Conservation (phyloP, 2,113 vertebrate genomes). For the Sminthopsis crassicaudata region DNA sequence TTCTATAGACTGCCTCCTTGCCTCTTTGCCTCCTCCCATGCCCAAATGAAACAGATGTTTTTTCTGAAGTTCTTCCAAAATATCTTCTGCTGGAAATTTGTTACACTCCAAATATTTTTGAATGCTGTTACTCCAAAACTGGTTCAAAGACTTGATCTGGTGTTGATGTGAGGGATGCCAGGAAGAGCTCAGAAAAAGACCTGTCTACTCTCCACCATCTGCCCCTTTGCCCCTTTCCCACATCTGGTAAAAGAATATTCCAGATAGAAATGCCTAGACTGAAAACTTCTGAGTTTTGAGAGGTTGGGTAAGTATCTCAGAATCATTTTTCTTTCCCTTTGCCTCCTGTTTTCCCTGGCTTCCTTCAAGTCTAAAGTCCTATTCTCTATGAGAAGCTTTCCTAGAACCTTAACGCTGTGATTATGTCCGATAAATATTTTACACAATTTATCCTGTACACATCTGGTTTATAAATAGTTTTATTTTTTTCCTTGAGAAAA, state of each 20-base stretch:
- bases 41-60: too few relatives aligned
- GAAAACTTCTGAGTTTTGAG: neutral
- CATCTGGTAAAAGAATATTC: neutral
- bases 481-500: neutral
- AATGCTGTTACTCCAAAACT: too few relatives aligned
- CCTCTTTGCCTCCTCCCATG: too few relatives aligned
- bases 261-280: neutral
- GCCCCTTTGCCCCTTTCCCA: neutral
- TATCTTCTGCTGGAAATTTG: too few relatives aligned
- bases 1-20: too few relatives aligned
- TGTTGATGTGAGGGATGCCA: too few relatives aligned
- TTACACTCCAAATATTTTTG: too few relatives aligned
- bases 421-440: neutral
- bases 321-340: neutral
- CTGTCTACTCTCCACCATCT: too few relatives aligned
- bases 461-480: too few relatives aligned
- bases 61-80: too few relatives aligned
- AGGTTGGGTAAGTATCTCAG: neutral
- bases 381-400: neutral
- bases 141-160: too few relatives aligned
- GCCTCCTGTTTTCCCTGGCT: neutral
- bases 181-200: too few relatives aligned
- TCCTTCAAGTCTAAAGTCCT: neutral
- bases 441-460: neutral
- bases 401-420: neutral